phyloP scores from a whole-genome alignment of 2,888 invertebrate genomes.

The Cybosia mesomella region DNA sequence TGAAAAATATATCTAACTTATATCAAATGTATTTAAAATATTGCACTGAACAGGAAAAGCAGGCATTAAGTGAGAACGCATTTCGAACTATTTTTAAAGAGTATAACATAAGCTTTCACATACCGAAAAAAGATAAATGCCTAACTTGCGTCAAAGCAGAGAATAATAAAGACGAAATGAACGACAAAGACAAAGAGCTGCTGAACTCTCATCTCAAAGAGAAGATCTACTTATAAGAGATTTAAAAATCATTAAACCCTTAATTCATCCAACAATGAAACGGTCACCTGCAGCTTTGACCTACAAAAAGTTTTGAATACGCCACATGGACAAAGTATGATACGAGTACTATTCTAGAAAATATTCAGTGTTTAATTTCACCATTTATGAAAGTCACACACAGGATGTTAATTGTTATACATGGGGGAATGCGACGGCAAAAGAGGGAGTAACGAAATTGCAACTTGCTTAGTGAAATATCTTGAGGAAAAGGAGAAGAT shows the following conservation, averaged over 20 bases:
- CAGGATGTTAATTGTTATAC: constrained; percentile 43
- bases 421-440: constrained; percentile 54
- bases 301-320: constrained; percentile 17
- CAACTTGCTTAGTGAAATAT: constrained; percentile 39
- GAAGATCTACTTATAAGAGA: neutral
- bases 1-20: constrained; percentile 4
- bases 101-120: constrained; percentile 16
- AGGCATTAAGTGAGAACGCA: constrained; percentile 2
- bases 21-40: constrained; percentile 3
- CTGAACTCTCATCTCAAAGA: neutral
- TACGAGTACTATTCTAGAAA: constrained; percentile 5
- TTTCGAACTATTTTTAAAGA: constrained; percentile 7
- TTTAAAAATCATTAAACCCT: too few relatives aligned
- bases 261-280: neutral
- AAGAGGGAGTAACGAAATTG: constrained; percentile 53
- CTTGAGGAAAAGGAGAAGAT: neutral
- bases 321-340: constrained; percentile 12
- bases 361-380: neutral
- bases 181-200: neutral
- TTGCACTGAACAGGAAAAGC: neutral
- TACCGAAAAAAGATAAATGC: constrained; percentile 23
- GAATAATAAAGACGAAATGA: neutral
- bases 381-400: constrained; percentile 36
- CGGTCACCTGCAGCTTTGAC: constrained; percentile 8
- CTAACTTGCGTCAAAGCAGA: neutral